Percentiles rank a stretch among this genome's conserved stretches.
These are phyloP conservation scores for Zaprionus kolodkinae DNA, from an alignment of 1,140 invertebrate genomes.

Conservation along the genomic window DNA sequence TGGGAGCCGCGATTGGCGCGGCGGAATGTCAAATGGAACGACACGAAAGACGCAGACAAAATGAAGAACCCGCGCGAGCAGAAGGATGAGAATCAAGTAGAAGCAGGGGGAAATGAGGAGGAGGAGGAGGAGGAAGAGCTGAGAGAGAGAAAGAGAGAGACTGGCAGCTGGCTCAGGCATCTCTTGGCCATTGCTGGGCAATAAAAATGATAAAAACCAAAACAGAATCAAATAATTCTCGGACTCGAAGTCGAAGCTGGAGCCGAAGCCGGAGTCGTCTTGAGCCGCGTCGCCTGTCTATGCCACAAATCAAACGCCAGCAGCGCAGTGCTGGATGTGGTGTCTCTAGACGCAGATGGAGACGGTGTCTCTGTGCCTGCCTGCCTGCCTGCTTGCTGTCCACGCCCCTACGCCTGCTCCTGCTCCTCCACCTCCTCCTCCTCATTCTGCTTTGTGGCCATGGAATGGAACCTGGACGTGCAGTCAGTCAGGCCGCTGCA, in stretches of 20 bases:
- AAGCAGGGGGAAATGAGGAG: neutral
- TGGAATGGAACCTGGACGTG: slow-evolving; percentile 36
- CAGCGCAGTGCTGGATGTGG: slow-evolving; percentile 56
- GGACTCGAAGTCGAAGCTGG: slow-evolving; percentile 4
- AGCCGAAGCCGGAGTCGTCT: neutral
- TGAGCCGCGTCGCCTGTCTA: slow-evolving; percentile 59
- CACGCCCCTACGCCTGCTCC: neutral
- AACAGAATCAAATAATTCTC: slow-evolving; percentile 61
- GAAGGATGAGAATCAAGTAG: neutral
- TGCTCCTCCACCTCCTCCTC: neutral
- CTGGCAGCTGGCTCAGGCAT: slow-evolving; percentile 16
- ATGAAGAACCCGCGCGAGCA: slow-evolving; percentile 25
- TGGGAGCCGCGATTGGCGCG: slow-evolving; percentile 52
- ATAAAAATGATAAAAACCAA: slow-evolving; percentile 70
- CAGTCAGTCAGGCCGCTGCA: slow-evolving; percentile 58
- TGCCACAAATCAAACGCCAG: slow-evolving; percentile 74
- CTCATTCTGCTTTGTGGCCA: neutral
- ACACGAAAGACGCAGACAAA: slow-evolving; percentile 29
- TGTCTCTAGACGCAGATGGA: slow-evolving; percentile 26
- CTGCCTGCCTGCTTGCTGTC: neutral
- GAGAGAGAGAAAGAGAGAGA: neutral
- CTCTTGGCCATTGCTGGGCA: slow-evolving; percentile 22
- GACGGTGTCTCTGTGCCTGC: slow-evolving; percentile 39
- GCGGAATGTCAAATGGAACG: slow-evolving; percentile 71
- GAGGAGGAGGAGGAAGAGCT: neutral